phyloP scores from a whole-genome alignment of 2,797 vertebrate species.

The Varecia variegata region DNA sequence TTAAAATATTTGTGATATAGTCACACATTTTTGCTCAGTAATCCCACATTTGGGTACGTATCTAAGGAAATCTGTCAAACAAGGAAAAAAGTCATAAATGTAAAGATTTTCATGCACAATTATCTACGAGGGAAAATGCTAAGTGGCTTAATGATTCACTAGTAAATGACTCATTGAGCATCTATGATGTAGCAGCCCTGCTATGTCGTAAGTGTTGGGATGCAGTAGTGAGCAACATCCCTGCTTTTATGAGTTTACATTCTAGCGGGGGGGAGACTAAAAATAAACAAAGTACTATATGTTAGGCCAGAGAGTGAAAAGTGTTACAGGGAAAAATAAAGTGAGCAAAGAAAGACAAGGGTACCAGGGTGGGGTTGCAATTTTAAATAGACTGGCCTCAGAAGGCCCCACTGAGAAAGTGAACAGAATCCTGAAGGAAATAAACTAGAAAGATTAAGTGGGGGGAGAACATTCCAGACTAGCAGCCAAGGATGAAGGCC shows the following conservation, averaged over 20 bases:
- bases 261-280: neutral
- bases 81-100: neutral
- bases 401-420: neutral
- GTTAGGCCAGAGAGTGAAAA: neutral
- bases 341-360: neutral
- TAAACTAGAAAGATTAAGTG: neutral
- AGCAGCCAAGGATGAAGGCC: neutral
- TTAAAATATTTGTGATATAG: neutral
- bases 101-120: neutral
- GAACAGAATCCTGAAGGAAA: neutral
- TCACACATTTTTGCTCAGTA: neutral
- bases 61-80: neutral
- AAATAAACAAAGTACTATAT: neutral
- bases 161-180: neutral
- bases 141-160: neutral
- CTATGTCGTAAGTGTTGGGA: neutral
- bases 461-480: neutral
- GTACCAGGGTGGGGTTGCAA: neutral
- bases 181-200: neutral
- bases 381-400: neutral
- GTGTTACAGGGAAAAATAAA: neutral
- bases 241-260: neutral
- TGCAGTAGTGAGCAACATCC: neutral
- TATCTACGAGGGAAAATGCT: neutral
- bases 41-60: neutral